Base-by-base conservation (phyloP, 2,113 vertebrate species). In the Penelope pileata region DNA sequence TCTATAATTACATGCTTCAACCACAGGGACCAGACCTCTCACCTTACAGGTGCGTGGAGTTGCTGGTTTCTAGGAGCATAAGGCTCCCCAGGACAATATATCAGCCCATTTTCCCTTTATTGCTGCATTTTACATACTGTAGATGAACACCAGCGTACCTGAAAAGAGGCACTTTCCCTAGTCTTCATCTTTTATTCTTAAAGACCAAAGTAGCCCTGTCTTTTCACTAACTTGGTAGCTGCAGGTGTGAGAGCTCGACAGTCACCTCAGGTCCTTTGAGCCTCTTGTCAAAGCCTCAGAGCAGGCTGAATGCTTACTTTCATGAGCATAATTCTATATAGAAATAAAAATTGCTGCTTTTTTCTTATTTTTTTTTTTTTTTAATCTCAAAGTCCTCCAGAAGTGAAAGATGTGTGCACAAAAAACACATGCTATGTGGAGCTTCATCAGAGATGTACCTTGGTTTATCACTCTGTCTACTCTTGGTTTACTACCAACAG, bases 401-500 rank as follows among this genome's bases (percentile, higher is more conserved):
- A 40, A 23, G 7, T 15, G 47, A 66, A 88, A 45, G 43, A 47
- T 3, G 5, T 4, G 6, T 45, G 17, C 17, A 21, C 34, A 38
- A 26, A 48, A 30, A 3, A 30, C 15, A 2, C 12, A 7, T 3
- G 19, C 6, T 30, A 40, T 47, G 26, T 10, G 21, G 38, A 68
- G 53, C 26, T 66, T 64, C 63, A 50, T 50, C 26, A 16, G 12
- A 27, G 17, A 22, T 16, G 75, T 75, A 43, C 38, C 68, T 73
- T 86, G 79, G 26, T 15, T 68, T 79, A 16, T 7, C 18, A 23
- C 30, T 68, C 29, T 82, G n/a, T 10, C 9, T 16, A 54, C n/a
- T n/a, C n/a, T n/a, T n/a, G n/a, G n/a, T n/a, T 70, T 69, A 27
- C 30, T 73, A 17, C 16, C 0, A 0, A 10, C 22, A 16, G 34